Evolutionary conservation across 2,888 invertebrate species (phyloP).

Genomic region (Meghimatium bilineatum): DNA sequence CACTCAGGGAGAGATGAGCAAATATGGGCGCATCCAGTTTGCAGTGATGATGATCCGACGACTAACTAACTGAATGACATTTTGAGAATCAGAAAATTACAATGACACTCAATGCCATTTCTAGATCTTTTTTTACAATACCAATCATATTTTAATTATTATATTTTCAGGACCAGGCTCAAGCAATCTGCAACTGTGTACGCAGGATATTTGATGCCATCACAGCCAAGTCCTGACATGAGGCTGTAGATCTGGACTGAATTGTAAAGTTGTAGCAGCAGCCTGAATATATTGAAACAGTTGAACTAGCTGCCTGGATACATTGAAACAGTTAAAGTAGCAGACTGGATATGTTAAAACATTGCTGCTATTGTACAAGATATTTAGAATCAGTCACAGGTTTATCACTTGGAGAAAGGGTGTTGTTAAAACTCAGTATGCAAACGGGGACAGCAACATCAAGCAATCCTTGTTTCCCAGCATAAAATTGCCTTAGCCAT

Average conservation of each 20-base stretch:
- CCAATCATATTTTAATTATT: not conserved
- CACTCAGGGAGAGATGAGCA: too few relatives aligned
- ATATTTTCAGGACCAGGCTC: conserved; percentile 67
- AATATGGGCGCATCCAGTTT: too few relatives aligned
- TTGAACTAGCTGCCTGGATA: not conserved
- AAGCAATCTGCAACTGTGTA: conserved; percentile 69
- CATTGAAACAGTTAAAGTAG: not conserved
- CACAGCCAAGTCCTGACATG: conserved; percentile 59
- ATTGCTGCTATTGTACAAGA: not conserved
- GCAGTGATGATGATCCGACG: too few relatives aligned
- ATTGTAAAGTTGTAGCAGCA: not conserved
- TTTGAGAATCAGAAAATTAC: too few relatives aligned
- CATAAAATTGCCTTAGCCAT: too few relatives aligned
- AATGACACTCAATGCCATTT: too few relatives aligned
- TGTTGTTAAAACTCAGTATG: not conserved
- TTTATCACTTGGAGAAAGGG: too few relatives aligned
- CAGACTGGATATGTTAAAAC: not conserved
- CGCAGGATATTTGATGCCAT: conserved; percentile 70
- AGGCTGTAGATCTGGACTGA: conserved; percentile 2
- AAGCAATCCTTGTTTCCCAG: too few relatives aligned
- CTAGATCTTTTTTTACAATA: too few relatives aligned
- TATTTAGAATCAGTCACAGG: too few relatives aligned
- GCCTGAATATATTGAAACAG: not conserved
- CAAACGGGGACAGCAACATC: too few relatives aligned
- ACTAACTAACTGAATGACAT: too few relatives aligned